Conservation (phyloP, 2,797 vertebrate species). For the Tangara arthus region DNA sequence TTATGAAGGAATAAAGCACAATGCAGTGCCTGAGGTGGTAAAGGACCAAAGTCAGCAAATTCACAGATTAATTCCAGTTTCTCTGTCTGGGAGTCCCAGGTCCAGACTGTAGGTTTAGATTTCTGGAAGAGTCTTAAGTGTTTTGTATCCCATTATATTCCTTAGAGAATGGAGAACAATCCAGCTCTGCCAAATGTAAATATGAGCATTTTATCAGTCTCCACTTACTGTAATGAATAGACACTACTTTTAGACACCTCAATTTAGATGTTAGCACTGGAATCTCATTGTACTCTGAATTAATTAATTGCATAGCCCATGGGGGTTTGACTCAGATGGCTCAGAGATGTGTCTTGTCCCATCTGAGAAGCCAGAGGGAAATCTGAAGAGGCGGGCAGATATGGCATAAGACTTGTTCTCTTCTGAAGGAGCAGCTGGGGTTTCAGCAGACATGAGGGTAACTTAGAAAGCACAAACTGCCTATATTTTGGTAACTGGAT, state of each 20-base stretch:
- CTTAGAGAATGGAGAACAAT: background rate
- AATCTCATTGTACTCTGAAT: background rate
- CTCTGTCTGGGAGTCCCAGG: background rate
- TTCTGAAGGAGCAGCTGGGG: background rate
- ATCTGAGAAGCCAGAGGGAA: background rate
- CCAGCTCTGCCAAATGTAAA: background rate
- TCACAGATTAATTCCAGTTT: background rate
- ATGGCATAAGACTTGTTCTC: background rate
- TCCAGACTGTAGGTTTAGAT: background rate
- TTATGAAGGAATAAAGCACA: background rate
- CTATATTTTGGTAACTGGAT: background rate
- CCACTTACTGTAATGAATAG: background rate
- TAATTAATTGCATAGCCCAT: background rate
- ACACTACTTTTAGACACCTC: background rate
- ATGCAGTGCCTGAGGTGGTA: fast-evolving
- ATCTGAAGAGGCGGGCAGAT: background rate
- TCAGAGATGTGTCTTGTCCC: background rate
- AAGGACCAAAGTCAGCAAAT: background rate
- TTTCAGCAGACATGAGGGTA: background rate
- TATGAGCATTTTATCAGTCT: background rate
- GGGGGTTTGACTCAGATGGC: background rate
- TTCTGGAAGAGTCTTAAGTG: background rate
- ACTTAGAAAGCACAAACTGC: background rate
- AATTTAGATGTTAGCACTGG: background rate
- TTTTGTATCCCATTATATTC: background rate